These are phyloP conservation scores for Erithacus rubecula DNA, from an alignment of 2,797 vertebrate species.

Conservation along the genomic window DNA sequence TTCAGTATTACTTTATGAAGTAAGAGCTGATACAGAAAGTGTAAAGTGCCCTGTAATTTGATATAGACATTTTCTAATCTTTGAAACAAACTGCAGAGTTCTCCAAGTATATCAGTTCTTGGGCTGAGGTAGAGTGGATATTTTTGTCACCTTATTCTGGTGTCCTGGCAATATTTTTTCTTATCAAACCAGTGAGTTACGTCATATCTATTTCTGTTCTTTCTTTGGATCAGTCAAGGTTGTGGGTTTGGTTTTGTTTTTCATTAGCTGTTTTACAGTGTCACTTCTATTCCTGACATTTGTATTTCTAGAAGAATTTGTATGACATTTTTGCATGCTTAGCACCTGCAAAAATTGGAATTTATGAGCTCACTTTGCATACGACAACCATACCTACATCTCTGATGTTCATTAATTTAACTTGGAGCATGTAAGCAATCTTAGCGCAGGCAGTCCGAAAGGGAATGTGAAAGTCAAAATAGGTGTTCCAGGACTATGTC, in stretches of 20 bases:
- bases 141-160: slow-evolving; percentile 10
- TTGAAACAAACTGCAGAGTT: neutral
- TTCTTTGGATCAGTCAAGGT: slow-evolving; percentile 26
- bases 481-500: neutral
- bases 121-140: neutral
- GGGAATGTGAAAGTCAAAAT: neutral
- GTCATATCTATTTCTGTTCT: slow-evolving; percentile 46
- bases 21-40: slow-evolving; percentile 30
- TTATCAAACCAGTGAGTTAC: slow-evolving; percentile 21
- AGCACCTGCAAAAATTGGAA: neutral
- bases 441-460: neutral
- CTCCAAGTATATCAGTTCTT: neutral
- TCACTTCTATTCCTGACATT: neutral
- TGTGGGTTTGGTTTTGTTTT: neutral
- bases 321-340: neutral
- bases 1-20: slow-evolving; percentile 42
- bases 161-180: slow-evolving; percentile 20
- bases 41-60: slow-evolving; percentile 16
- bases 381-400: neutral
- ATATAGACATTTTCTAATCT: slow-evolving; percentile 5
- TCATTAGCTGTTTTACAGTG: slow-evolving; percentile 8
- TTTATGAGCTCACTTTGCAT: neutral
- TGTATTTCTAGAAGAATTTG: slow-evolving; percentile 23
- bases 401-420: neutral
- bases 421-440: neutral